phyloP scores from a whole-genome alignment of 2,113 vertebrate species.

The Empidonax traillii region DNA sequence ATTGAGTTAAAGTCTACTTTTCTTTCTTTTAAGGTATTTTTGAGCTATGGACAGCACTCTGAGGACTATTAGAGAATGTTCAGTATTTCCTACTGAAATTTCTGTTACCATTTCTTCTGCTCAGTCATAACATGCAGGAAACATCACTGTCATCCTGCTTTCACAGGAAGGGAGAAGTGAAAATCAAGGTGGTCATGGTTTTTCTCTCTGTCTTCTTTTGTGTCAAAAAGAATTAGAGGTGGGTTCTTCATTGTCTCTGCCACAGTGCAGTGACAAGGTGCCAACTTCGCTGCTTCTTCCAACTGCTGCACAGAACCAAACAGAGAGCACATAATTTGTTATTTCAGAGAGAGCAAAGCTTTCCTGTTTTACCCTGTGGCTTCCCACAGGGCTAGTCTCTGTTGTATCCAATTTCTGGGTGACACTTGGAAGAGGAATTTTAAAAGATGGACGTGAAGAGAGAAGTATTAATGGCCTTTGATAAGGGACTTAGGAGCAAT shows the following conservation, averaged over 20 bases:
- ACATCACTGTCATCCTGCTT: neutral
- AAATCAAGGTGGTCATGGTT: neutral
- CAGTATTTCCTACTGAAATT: neutral
- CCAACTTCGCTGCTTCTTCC: conserved; percentile 24
- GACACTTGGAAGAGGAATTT: neutral
- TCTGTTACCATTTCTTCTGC: neutral
- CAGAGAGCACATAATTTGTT: neutral
- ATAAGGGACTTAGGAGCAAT: neutral
- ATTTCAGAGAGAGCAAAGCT: neutral
- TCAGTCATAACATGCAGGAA: neutral
- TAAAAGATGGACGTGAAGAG: neutral
- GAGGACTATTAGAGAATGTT: neutral
- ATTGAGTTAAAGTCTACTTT: conserved; percentile 46
- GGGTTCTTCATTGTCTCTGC: neutral
- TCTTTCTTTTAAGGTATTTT: conserved; percentile 3
- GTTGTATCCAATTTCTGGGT: neutral
- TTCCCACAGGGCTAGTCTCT: neutral
- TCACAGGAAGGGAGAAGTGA: neutral
- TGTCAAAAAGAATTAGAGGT: neutral
- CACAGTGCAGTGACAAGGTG: neutral
- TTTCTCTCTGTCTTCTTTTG: neutral
- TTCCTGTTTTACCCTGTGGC: neutral
- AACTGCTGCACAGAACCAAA: conserved; percentile 5
- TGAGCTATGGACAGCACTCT: neutral
- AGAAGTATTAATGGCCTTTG: neutral